Percentiles rank a stretch among this genome's conserved stretches.
Evolutionary conservation across 2,797 vertebrate genomes (phyloP).

Genomic region (Xiphorhynchus erythropygius): DNA sequence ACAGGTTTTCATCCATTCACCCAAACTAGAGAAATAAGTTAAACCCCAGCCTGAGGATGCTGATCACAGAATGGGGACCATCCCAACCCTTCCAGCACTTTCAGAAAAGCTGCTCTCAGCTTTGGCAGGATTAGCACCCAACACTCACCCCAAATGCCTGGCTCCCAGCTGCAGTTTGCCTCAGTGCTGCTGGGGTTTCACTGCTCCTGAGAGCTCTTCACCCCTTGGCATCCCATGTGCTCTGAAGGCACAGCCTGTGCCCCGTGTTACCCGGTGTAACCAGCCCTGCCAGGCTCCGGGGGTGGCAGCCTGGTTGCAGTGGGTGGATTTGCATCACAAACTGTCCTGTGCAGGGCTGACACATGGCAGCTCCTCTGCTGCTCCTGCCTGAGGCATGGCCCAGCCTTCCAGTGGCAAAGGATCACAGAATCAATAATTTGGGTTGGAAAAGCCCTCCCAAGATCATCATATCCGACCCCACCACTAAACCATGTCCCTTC

Average conservation of each 20-base stretch:
- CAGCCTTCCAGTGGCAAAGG: background rate
- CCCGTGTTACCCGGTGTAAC: background rate
- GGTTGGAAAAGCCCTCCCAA: background rate
- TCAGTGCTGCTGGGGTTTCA: background rate
- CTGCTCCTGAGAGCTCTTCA: background rate
- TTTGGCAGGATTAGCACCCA: background rate
- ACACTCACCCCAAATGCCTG: background rate
- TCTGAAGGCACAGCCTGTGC: background rate
- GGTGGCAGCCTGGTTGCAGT: background rate
- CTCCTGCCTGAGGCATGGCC: background rate
- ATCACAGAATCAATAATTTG: rapidly evolving
- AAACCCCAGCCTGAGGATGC: background rate
- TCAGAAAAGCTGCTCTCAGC: background rate
- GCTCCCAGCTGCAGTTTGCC: background rate
- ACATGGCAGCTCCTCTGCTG: background rate
- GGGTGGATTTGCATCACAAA: background rate
- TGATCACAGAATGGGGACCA: rapidly evolving
- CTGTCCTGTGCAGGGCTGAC: background rate
- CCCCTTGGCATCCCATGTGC: background rate
- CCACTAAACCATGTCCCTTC: rapidly evolving
- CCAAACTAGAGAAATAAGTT: rapidly evolving
- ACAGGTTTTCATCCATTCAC: background rate
- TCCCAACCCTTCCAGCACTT: rapidly evolving
- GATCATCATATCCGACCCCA: too few species aligned
- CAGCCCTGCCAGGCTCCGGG: background rate